Evolutionary conservation across 30 jellyfish, hydroid and myxozoan species (phyloP), one percentile per base, ranked within the genome.

Genomic region (Aurelia aurita): DNA sequence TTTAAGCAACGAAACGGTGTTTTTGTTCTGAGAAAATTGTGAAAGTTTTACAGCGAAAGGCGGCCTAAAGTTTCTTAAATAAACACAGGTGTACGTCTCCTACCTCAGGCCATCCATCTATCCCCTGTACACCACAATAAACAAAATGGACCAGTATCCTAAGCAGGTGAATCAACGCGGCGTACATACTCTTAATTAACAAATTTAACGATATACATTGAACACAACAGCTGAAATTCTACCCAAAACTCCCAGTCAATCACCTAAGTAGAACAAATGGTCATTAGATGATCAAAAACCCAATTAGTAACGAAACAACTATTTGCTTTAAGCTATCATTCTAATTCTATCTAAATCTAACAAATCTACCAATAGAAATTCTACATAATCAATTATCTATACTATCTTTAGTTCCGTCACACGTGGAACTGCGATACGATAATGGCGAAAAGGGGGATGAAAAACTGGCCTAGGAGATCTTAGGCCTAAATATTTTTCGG

Each of bases 271-370:
- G 35, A 21, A 62, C 29, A 62, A 67, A 67, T 28, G 46, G 79
- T 19, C 58, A 28, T 14, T 67, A 23, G 22, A 20, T 28, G 46
- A 39, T 67, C 43, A n/a, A 67, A 67, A 69, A 39, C 28, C 81
- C 49, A 69, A 39, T 39, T 39, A 39, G 16, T 4, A 55, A 23
- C 72, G 29, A 55, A 46, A 74, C 59, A 58, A 51, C 72, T 57
- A 74, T n/a, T 58, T 73, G 74, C 86, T 74, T 74, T 6, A 59
- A 74, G 86, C 86, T 74, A 74, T 28, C 86, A 32, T 20, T 55
- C 71, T 57, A 57, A 28, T 20, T 74, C 86, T 74, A 57, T 74
- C 61, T 74, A 74, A 58, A 74, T 74, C 86, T 74, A 74, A 58
- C 35, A 74, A 74, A 74, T 74, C 49, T 74, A 74, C 86, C 55